phyloP scores from a whole-genome alignment of 2,113 vertebrate species.

The Canis aureus region DNA sequence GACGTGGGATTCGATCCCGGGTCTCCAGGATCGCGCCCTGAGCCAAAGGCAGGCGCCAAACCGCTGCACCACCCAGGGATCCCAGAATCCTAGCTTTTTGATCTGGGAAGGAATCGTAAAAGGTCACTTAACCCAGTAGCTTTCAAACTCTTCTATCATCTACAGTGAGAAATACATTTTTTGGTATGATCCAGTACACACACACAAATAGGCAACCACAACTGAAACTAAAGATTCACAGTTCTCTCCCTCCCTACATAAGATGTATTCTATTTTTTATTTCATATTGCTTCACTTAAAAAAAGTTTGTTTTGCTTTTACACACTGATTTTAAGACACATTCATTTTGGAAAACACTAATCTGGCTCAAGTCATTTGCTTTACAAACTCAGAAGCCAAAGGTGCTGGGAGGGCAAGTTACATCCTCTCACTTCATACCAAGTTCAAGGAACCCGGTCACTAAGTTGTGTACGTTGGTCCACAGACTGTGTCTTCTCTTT shows the following conservation, averaged over 20 bases:
- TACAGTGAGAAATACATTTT: neutral
- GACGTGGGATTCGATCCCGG: too few relatives aligned
- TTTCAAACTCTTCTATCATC: neutral
- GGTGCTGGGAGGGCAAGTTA: too few relatives aligned
- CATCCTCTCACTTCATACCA: accelerated
- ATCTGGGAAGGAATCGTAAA: neutral
- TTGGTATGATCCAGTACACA: neutral
- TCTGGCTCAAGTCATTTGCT: neutral
- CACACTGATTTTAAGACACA: neutral
- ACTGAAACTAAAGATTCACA: neutral
- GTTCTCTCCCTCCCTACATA: neutral
- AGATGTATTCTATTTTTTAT: neutral
- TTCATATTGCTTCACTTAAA: neutral
- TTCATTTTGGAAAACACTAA: neutral
- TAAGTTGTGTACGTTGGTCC: neutral
- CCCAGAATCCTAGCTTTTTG: conserved; percentile 4
- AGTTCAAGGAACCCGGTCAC: neutral
- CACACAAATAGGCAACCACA: neutral
- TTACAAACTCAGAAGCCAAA: neutral
- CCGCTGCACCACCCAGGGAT: neutral
- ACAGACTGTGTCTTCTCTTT: neutral
- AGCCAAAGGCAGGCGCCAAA: too few relatives aligned
- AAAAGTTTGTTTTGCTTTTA: neutral
- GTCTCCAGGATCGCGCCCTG: too few relatives aligned
- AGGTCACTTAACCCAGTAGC: neutral